Conservation (phyloP, 2,888 invertebrate species). For the Platerodrilus igneus region DNA sequence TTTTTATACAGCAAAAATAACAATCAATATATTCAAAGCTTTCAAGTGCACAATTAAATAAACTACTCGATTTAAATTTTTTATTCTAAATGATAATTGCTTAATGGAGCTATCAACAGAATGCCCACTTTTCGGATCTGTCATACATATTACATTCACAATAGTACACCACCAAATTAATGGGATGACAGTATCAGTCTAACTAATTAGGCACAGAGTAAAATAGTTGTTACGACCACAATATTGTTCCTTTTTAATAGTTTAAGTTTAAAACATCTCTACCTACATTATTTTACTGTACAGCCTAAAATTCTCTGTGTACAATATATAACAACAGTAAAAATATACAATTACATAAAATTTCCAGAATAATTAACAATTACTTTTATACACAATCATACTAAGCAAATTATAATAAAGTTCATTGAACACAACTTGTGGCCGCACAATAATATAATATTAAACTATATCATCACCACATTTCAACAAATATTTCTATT, state of each 20-base stretch:
- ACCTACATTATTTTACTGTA: conserved; percentile 5
- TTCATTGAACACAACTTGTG: conserved; percentile 32
- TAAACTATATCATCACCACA: conserved; percentile 41
- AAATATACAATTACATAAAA: background rate
- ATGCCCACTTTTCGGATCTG: conserved; percentile 46
- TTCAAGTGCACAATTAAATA: no score
- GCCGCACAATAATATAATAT: conserved; percentile 30
- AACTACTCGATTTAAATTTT: conserved; percentile 21
- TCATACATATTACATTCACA: conserved; percentile 31
- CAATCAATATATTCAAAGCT: no score
- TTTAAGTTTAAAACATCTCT: no score
- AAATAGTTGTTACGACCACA: conserved; percentile 36
- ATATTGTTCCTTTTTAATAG: conserved; percentile 37
- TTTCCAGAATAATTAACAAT: background rate
- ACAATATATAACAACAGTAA: background rate
- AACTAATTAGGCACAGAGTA: conserved; percentile 47
- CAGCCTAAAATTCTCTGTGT: conserved; percentile 3
- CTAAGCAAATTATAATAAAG: no score
- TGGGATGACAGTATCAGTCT: conserved; percentile 29
- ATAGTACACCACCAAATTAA: conserved; percentile 27
- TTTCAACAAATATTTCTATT: conserved; percentile 40
- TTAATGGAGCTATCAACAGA: conserved; percentile 47
- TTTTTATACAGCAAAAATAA: no score
- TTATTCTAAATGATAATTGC: conserved; percentile 38
- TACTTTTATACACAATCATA: conserved; percentile 1